Percentiles rank a stretch among this genome's conserved stretches.
Conservation (phyloP, 2,797 vertebrate genomes). For the Pseudomugil gertrudae region DNA sequence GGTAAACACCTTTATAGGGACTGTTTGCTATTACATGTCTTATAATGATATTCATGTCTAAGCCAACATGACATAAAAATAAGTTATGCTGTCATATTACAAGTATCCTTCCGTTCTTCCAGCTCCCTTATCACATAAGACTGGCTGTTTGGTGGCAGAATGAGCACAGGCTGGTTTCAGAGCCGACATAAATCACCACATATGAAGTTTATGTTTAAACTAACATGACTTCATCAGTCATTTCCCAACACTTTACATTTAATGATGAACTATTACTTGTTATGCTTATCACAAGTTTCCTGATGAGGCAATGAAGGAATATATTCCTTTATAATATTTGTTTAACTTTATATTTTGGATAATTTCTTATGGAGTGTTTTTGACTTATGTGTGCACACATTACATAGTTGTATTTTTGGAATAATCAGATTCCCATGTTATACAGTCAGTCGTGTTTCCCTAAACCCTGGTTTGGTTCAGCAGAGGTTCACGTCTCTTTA, state of each 20-base stretch:
- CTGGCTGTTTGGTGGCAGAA: not conserved
- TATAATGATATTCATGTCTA: slow-evolving; percentile 2
- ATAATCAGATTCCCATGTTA: not conserved
- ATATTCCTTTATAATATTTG: not conserved
- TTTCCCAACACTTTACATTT: not conserved
- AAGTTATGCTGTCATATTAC: slow-evolving; percentile 1
- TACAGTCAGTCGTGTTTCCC: too few relatives aligned
- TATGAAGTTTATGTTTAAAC: not conserved
- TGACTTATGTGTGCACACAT: too few relatives aligned
- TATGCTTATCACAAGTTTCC: too few relatives aligned
- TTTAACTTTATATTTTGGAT: not conserved
- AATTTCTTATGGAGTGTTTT: not conserved
- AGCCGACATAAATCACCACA: not conserved
- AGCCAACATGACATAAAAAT: not conserved
- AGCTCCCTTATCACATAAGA: not conserved
- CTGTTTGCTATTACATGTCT: too few relatives aligned
- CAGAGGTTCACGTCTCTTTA: not conserved
- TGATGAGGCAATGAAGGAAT: not conserved
- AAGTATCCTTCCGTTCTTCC: not conserved
- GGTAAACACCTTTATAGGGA: too few relatives aligned
- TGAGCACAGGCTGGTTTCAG: not conserved
- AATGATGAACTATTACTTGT: not conserved
- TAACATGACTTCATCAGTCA: not conserved
- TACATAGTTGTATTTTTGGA: too few relatives aligned
- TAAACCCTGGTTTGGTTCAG: not conserved